phyloP scores from a whole-genome alignment of 2,888 invertebrate genomes.

The Rugalucina vietnamica region DNA sequence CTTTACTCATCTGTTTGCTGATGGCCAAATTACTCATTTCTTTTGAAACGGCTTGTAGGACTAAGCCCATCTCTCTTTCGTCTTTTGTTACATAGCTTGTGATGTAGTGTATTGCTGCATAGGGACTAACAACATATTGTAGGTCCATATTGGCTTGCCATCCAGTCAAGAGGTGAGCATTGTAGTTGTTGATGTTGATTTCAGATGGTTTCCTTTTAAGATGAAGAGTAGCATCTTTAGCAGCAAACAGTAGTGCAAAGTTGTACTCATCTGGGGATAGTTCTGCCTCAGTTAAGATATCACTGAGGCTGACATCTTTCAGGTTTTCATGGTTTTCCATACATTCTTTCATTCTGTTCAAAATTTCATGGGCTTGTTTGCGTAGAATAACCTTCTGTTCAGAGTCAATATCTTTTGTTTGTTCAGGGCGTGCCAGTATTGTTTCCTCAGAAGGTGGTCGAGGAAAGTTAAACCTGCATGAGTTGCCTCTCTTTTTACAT shows the following conservation, averaged over 20 bases:
- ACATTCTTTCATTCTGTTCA: not conserved
- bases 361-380: not conserved
- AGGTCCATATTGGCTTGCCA: conserved; percentile 1
- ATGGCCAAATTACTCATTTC: not conserved
- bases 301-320: not conserved
- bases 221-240: conserved; percentile 12
- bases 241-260: not conserved
- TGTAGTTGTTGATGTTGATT: conserved; percentile 32
- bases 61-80: conserved; percentile 36
- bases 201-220: conserved; percentile 26
- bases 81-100: conserved; percentile 38
- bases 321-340: not conserved
- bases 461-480: conserved; percentile 17
- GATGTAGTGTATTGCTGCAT: conserved; percentile 33
- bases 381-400: not conserved
- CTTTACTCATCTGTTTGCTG: conserved; percentile 31
- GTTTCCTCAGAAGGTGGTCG: conserved; percentile 4
- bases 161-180: conserved; percentile 10
- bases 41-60: conserved; percentile 17
- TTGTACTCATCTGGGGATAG: not conserved
- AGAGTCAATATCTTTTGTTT: not conserved
- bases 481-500: conserved; percentile 10
- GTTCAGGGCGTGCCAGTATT: not conserved
- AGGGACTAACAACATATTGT: conserved; percentile 24
- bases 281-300: not conserved